These are phyloP conservation scores for Marmota flaviventris DNA, from an alignment of 2,113 vertebrate genomes.

Conservation along the genomic window DNA sequence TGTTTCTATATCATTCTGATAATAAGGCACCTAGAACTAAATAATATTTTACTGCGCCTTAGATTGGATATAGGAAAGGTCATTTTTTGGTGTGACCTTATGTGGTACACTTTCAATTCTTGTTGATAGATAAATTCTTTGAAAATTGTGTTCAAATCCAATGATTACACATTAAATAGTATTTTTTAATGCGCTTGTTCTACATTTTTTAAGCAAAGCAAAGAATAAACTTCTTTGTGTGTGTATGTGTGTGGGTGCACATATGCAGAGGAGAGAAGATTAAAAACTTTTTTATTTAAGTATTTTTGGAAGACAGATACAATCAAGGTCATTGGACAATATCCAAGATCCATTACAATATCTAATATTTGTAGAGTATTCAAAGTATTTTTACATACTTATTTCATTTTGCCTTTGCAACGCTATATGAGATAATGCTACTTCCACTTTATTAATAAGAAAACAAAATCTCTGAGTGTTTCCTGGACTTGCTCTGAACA, in stretches of 20 bases:
- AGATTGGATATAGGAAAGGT: neutral
- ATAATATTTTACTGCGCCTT: neutral
- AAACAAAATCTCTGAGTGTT: neutral
- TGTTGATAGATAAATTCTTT: neutral
- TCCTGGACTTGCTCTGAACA: neutral
- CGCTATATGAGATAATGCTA: neutral
- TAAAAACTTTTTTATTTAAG: neutral
- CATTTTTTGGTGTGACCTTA: neutral
- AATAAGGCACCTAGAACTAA: neutral
- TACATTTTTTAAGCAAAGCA: neutral
- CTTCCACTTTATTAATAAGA: constrained; percentile 16
- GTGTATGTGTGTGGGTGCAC: neutral
- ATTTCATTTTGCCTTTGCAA: constrained; percentile 5
- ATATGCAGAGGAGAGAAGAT: neutral
- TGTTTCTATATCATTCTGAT: neutral
- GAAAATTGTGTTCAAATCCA: constrained; percentile 1
- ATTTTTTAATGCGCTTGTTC: neutral
- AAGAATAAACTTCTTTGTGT: neutral
- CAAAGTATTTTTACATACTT: neutral
- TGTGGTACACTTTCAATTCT: constrained; percentile 2
- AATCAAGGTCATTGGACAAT: neutral
- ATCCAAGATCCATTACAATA: neutral
- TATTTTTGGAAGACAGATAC: neutral
- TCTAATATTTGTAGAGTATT: neutral
- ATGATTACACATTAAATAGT: neutral